phyloP scores from a whole-genome alignment of 2,797 vertebrate species.

The Manis crassicaudata region DNA sequence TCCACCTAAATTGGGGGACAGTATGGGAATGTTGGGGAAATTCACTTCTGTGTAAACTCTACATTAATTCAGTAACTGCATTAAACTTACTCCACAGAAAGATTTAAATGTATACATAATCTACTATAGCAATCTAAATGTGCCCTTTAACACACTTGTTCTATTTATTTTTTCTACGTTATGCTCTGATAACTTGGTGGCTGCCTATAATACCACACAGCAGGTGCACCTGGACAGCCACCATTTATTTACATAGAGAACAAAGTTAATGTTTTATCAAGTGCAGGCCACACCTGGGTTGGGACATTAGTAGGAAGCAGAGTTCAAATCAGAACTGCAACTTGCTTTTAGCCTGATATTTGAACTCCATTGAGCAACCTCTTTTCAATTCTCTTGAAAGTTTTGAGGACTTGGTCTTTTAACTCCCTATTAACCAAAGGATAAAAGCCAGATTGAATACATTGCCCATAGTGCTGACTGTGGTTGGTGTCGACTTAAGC shows the following conservation, averaged over 20 bases:
- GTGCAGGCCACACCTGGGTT: conserved; percentile 68
- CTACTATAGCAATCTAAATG: not conserved
- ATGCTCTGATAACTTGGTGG: conserved; percentile 1
- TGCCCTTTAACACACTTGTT: conserved; percentile 45
- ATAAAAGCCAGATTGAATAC: not conserved
- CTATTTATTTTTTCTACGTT: conserved; percentile 55
- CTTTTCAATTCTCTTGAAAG: not conserved
- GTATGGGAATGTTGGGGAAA: not conserved
- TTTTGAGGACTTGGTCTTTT: conserved; percentile 44
- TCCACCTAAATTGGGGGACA: not conserved
- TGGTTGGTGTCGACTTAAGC: not conserved
- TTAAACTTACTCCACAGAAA: conserved; percentile 31
- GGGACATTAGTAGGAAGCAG: not conserved
- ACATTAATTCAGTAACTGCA: not conserved
- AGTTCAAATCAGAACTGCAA: conserved; percentile 55
- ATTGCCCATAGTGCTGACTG: not conserved
- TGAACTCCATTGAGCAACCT: not conserved
- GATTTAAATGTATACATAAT: not conserved
- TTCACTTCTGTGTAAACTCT: not conserved
- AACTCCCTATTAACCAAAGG: not conserved
- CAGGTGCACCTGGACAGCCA: conserved; percentile 65
- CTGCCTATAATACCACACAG: not conserved
- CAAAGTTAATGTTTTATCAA: conserved; percentile 80
- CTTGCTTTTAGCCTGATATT: not conserved
- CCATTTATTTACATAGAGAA: conserved; percentile 56